Percentiles rank a stretch among this genome's conserved stretches.
phyloP scores from a whole-genome alignment of 2,888 invertebrate species.

The Parnassius smintheus region DNA sequence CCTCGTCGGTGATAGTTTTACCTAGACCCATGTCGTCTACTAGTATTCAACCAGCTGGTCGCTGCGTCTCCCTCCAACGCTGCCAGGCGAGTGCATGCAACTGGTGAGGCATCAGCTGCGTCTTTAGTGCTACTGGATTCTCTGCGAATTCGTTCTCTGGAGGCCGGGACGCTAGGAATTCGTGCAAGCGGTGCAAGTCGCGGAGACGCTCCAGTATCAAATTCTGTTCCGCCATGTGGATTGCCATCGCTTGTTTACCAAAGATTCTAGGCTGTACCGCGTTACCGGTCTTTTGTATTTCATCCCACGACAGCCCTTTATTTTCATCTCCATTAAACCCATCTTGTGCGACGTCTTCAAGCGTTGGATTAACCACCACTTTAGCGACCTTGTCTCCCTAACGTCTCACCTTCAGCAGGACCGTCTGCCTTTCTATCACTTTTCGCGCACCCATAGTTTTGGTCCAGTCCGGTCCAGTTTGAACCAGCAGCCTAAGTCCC shows the following conservation, averaged over 20 bases:
- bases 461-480: too few relatives aligned
- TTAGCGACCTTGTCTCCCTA: conserved; percentile 74
- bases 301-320: conserved; percentile 72
- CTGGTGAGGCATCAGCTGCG: conserved; percentile 91
- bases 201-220: conserved; percentile 87
- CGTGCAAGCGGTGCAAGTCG: conserved; percentile 86
- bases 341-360: conserved; percentile 49
- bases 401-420: conserved; percentile 60
- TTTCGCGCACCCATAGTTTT: too few relatives aligned
- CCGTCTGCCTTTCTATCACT: conserved; percentile 60
- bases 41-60: conserved; percentile 92
- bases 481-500: too few relatives aligned
- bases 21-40: conserved; percentile 92
- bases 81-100: conserved; percentile 93
- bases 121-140: conserved; percentile 83
- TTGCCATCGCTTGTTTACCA: conserved; percentile 84
- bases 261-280: conserved; percentile 80
- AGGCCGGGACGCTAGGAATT: conserved; percentile 85
- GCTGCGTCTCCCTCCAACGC: conserved; percentile 93
- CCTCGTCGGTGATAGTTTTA: conserved; percentile 87
- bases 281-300: conserved; percentile 74
- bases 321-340: conserved; percentile 42
- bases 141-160: conserved; percentile 78
- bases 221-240: conserved; percentile 84
- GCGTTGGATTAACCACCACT: conserved; percentile 65